Base-by-base conservation (phyloP, 1,140 invertebrate species). In the Batillaria attramentaria region DNA sequence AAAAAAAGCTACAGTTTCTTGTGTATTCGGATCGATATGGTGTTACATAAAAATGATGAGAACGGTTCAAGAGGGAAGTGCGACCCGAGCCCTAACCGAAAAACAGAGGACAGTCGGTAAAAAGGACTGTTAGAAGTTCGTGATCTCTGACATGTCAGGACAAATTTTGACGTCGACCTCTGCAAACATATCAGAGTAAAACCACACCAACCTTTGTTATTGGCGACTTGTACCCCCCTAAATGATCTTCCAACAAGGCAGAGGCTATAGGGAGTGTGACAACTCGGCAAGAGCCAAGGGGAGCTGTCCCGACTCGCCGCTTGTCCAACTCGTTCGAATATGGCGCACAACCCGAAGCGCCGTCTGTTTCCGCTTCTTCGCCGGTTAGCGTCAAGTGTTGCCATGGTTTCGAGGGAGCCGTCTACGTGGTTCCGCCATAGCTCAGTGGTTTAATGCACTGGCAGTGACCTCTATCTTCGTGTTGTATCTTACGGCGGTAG, bases 281-380 rank as follows among this genome's bases (percentile, higher is more conserved):
- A 75, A 75, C 73, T 75, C 73, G 57, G 73, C 73, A 13, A 31
- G 39, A 75, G 73, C 31, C 73, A 33, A 42, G 57, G 33, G 31
- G 24, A n/a, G 20, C 5, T 60, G 2, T 42, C 39, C 33, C 54
- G 73, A 75, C 73, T 60, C 37, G 73, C 73, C 73, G 73, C 73
- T 75, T 75, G 73, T 62, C 73, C 57, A 62, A 42, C 73, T 75
- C 10, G 57, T 62, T 75, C 73, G 57, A 75, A 75, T 75, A 75
- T 75, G 73, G 73, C 73, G 73, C 73, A 75, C 57, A 57, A 20
- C n/a, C 6, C 5, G n/a, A 13, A 75, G 57, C 73, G 73, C 73
- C 73, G 54, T 18, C 73, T 75, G 73, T 65, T 75, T 75, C 73
- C 73, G 73, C 73, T 62, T 75, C 20, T 70, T 31, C 42, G 18